A percentile compares a stretch with the other conserved stretches of the same genome.
Conservation (phyloP, 2,113 vertebrate genomes). For the Zosterops japonicus region DNA sequence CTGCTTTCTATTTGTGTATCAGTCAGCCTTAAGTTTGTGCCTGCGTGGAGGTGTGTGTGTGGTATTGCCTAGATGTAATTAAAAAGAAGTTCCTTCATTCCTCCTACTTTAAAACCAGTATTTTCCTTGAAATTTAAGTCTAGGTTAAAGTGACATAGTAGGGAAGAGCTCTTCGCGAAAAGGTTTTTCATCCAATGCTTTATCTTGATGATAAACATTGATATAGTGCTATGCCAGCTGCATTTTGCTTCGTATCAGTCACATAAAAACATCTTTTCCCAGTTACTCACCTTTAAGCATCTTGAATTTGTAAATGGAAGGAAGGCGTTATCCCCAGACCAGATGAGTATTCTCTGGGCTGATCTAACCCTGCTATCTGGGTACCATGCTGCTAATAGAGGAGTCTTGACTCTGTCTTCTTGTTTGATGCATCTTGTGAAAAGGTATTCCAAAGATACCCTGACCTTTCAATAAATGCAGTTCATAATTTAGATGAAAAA, state of each 20-base stretch:
- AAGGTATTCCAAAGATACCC: not conserved
- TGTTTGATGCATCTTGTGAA: not conserved
- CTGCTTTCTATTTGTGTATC: not conserved
- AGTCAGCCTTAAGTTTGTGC: not conserved
- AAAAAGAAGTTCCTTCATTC: not conserved
- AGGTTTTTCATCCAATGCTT: not conserved
- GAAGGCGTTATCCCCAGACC: not conserved
- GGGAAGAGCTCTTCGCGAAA: not conserved
- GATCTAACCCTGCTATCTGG: not conserved
- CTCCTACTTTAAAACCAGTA: not conserved
- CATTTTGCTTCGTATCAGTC: not conserved
- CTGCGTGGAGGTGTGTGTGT: not conserved
- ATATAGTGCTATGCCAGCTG: not conserved
- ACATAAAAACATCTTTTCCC: not conserved
- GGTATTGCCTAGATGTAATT: not conserved
- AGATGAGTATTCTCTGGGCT: not conserved
- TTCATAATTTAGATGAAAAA: not conserved
- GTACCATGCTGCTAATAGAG: not conserved
- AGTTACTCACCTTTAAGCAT: not conserved
- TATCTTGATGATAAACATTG: not conserved
- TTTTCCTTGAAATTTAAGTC: slow-evolving; percentile 31
- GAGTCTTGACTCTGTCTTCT: not conserved
- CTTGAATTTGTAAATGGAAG: slow-evolving; percentile 6
- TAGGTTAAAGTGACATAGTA: not conserved
- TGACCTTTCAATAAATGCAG: not conserved